These are phyloP conservation scores for Junco hyemalis DNA, from an alignment of 2,113 vertebrate genomes.

Conservation along the genomic window DNA sequence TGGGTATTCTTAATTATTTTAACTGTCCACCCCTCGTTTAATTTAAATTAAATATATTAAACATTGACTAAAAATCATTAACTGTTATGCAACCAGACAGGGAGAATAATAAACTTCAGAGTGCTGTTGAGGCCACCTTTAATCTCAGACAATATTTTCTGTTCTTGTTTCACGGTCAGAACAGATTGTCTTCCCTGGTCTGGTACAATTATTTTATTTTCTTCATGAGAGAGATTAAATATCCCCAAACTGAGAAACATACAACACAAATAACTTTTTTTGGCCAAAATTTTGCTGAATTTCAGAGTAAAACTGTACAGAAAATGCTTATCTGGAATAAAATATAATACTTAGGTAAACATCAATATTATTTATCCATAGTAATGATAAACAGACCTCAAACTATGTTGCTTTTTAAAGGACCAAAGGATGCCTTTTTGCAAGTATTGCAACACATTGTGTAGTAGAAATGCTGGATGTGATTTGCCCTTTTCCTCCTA, in stretches of 20 bases:
- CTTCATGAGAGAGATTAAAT: not conserved
- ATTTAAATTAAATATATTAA: not conserved
- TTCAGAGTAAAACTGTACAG: not conserved
- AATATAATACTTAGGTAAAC: not conserved
- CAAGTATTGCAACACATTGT: not conserved
- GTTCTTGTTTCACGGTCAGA: not conserved
- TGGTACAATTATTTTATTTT: fast-evolving
- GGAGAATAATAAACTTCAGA: not conserved
- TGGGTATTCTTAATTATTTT: not conserved
- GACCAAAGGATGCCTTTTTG: not conserved
- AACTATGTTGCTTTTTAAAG: not conserved
- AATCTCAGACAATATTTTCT: not conserved
- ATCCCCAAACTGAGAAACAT: not conserved
- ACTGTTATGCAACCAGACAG: not conserved
- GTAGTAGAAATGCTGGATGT: not conserved
- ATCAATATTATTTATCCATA: not conserved
- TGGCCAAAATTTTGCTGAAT: not conserved
- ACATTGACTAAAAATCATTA: not conserved
- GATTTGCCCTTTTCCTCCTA: not conserved
- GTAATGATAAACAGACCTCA: not conserved
- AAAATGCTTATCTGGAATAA: not conserved
- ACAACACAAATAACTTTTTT: not conserved
- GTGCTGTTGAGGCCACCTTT: not conserved
- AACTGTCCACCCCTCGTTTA: not conserved
- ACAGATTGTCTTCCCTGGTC: not conserved